Base-by-base conservation (phyloP, 2,113 vertebrate genomes). In the Sinocyclocheilus anshuiensis region DNA sequence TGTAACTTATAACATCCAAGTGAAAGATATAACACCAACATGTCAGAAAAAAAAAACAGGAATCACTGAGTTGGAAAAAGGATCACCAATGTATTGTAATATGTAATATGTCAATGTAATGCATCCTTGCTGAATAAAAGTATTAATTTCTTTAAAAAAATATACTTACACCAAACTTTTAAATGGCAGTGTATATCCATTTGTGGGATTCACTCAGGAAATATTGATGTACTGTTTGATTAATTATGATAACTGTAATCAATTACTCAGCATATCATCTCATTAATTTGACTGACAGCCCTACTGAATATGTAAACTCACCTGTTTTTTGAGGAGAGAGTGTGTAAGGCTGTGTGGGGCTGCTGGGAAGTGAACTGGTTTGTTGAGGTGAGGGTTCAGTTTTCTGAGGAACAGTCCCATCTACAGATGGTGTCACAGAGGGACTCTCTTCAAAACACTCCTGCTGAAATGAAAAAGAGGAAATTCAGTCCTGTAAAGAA, bases 281-380 rank as follows among this genome's bases (percentile, higher is more conserved):
- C 15, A 55, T 22, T 13, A n/a, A 77, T 77, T 29, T 0, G 8
- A 29, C 50, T 55, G 7, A 55, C 24, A 55, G 24, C 3, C 24
- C 18, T 45, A 45, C 42, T 48, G 22, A 75, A 48, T 48, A 39
- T 72, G 61, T 1, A 65, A 29, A 39, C 53, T 81, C 69, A 81
- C 85, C 10, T 65, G 67, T n/a, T 61, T 81, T 61, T 22, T 50
- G 78, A 50, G 85, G 77, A 67, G 83, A 67, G 65, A 61, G 57
- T 78, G 61, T 63, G 59, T 24, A 29, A 82, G 65, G 76, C 22
- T 59, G 77, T 74, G 33, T 13, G 0, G 95, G 95, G 2, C 97
- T 98, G 92, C 97, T 97, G 92, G 97, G 97, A 82, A 96, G 92
- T 1, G 97, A 97, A 95, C 96, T 97, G 93, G 96, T 98, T 82